These are phyloP conservation scores for Agrilus mali DNA, from an alignment of 2,888 invertebrate species.

Conservation along the genomic window DNA sequence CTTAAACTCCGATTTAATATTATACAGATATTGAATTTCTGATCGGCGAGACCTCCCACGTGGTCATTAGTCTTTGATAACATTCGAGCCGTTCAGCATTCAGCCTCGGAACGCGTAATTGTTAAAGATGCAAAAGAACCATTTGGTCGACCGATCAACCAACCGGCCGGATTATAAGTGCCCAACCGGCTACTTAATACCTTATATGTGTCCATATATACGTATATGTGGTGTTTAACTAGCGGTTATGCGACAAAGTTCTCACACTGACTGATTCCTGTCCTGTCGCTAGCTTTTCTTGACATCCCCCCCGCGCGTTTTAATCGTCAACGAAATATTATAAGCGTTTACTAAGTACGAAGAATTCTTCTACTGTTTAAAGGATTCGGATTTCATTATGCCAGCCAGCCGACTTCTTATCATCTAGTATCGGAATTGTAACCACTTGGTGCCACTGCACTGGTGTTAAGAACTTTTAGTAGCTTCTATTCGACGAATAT, in stretches of 20 bases:
- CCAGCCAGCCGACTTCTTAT: too few species aligned
- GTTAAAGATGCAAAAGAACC: neutral
- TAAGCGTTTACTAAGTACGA: too few species aligned
- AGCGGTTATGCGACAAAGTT: constrained; percentile 23
- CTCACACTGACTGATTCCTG: constrained; percentile 15
- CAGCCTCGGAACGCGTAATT: constrained; percentile 3
- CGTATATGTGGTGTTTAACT: constrained; percentile 16
- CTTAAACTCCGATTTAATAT: too few species aligned
- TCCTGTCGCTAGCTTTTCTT: constrained; percentile 10
- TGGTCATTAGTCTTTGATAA: constrained; percentile 11
- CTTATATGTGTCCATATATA: constrained; percentile 10
- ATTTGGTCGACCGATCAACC: constrained; percentile 2
- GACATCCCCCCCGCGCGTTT: constrained; percentile 7
- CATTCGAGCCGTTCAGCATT: constrained; percentile 1
- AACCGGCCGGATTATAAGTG: constrained; percentile 10
- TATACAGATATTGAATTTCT: constrained; percentile 26
- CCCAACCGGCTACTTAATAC: constrained; percentile 20
- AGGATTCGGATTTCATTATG: too few species aligned
- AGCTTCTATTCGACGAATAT: too few species aligned
- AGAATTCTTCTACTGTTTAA: too few species aligned
- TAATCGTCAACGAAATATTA: too few species aligned
- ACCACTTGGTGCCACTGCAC: too few species aligned
- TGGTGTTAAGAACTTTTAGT: too few species aligned
- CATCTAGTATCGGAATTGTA: too few species aligned
- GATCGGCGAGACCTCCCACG: constrained; percentile 30